Percentiles rank a stretch among this genome's conserved stretches.
Conservation (phyloP, 1,140 invertebrate species). For the Probaryconus sp. region DNA sequence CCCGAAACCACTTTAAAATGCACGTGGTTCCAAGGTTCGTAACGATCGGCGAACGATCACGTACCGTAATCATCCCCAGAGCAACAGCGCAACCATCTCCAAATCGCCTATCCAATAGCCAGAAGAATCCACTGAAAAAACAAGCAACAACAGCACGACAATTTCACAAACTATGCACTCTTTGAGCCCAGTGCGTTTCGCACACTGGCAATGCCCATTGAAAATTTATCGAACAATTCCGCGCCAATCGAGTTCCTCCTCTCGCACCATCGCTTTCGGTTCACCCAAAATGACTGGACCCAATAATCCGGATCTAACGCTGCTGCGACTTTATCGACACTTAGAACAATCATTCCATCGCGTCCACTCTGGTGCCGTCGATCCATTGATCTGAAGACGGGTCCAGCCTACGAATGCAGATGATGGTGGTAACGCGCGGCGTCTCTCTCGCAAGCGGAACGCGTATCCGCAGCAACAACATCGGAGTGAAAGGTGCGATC, state of each 20-base stretch:
- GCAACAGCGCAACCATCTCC: conserved; percentile 1
- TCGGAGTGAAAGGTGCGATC: conserved; percentile 16
- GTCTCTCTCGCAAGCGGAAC: conserved; percentile 37
- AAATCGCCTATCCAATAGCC: conserved; percentile 12
- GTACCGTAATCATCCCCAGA: conserved; percentile 29
- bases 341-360: too few species aligned
- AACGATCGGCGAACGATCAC: not conserved
- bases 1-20: too few species aligned
- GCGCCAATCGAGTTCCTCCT: conserved; percentile 27
- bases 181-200: conserved; percentile 9
- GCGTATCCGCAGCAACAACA: conserved; percentile 14
- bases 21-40: not conserved
- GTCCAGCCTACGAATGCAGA: conserved; percentile 56
- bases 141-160: conserved; percentile 9
- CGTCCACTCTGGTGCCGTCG: too few species aligned
- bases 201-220: conserved; percentile 14
- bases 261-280: conserved; percentile 20
- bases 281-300: too few species aligned
- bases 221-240: conserved; percentile 33
- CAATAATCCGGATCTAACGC: too few species aligned
- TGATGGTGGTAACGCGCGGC: conserved; percentile 26
- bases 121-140: conserved; percentile 21
- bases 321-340: too few species aligned
- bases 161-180: conserved; percentile 38
- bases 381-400: too few species aligned